Evolutionary conservation across 2,113 vertebrate species (phyloP).

Genomic region (Petromus typicus): DNA sequence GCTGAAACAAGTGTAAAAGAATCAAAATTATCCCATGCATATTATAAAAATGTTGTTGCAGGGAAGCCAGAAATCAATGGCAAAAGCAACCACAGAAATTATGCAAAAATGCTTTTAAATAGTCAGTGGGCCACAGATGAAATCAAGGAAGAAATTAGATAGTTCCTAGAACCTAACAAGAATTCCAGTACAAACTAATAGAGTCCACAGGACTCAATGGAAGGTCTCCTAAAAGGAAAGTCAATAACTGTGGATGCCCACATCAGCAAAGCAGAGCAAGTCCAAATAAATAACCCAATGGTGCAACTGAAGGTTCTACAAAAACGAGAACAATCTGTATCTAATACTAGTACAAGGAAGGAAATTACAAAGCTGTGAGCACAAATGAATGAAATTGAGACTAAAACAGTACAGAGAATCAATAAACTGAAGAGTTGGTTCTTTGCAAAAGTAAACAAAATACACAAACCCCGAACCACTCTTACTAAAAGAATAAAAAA

Average conservation of each 20-base stretch:
- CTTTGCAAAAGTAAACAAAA: neutral
- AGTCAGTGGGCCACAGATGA: neutral
- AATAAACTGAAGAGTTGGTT: neutral
- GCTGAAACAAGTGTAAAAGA: neutral
- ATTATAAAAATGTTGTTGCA: neutral
- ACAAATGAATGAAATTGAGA: neutral
- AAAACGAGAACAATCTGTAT: neutral
- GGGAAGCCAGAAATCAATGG: neutral
- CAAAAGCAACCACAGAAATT: neutral
- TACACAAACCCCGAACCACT: neutral
- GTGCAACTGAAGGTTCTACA: neutral
- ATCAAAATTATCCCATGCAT: neutral
- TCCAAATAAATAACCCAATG: neutral
- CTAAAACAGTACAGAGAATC: neutral
- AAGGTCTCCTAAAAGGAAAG: neutral
- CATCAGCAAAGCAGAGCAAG: neutral
- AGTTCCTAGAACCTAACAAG: neutral
- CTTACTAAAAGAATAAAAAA: neutral
- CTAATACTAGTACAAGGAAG: neutral
- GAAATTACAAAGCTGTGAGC: neutral
- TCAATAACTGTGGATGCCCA: neutral
- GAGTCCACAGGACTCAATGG: neutral
- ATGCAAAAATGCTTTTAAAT: neutral
- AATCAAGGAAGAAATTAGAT: neutral
- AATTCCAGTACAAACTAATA: neutral